Evolutionary conservation across 2,113 vertebrate species (phyloP), one percentile per base, ranked within the genome.

Genomic region (Callionymus lyra): DNA sequence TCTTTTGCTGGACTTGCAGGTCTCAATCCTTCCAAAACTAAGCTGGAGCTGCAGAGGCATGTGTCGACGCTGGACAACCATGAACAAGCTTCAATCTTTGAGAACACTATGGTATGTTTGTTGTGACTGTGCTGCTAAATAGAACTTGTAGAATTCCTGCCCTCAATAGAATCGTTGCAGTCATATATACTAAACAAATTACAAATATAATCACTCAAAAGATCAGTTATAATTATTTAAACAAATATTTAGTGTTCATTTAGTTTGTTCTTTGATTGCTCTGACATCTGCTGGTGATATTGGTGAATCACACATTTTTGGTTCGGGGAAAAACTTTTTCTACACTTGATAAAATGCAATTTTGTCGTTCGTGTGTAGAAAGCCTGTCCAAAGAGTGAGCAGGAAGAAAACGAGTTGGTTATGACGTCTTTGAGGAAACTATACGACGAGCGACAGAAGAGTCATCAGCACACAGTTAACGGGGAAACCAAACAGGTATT

Each of bases 31-130:
- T 90, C 87, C 41, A 94, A 93, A 81, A 87, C 86, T 49, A 99
- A 98, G 72, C 68, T 98, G 70, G 93, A 97, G 68, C 86, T 97
- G 37, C 95, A 99, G 72, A 92, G 82, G 66, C 91, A 98, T 68
- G 67, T 97, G 65, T 92, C 93, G 17, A 86, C 81, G n/a, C 74
- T 99, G 73, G 89, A 86, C 49, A 93, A 90, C 62, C 69, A 90
- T 46, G 93, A 97, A 15, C 95, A 99, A 54, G 93, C 88, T 4
- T 84, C 83, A 14, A 62, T 97, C 62, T 99, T 96, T 81, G 93
- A 97, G 62, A 91, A 86, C 59, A 86, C 89, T 65, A 88, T 89
- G 93, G 93, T 98, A 90, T 59, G 12, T 12, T 44, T 27, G 11
- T 38, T 60, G 12, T 47, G 2, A 9, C 34, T 47, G 31, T 27